These are phyloP conservation scores for Dryobota labecula DNA, from an alignment of 2,888 invertebrate species.

Conservation along the genomic window DNA sequence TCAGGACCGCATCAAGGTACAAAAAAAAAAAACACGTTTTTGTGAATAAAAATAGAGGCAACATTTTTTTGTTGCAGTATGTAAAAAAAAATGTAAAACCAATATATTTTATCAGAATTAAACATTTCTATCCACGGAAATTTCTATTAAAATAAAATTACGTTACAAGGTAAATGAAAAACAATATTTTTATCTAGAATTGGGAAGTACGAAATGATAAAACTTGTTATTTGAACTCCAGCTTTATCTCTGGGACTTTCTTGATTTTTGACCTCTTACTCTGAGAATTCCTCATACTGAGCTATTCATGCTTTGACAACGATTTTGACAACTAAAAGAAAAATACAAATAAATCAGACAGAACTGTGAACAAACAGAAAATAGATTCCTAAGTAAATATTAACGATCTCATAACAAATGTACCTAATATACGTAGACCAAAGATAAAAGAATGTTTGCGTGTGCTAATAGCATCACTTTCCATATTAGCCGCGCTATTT, in stretches of 20 bases:
- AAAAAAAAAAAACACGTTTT: not conserved
- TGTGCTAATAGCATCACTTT: slow-evolving; percentile 33
- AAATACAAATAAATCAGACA: not conserved
- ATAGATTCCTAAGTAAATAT: slow-evolving; percentile 12
- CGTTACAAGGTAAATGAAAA: not conserved
- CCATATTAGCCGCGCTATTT: slow-evolving; percentile 38
- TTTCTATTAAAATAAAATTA: not conserved
- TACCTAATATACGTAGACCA: not conserved
- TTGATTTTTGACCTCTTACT: not conserved
- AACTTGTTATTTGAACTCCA: slow-evolving; percentile 6
- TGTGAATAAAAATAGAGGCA: no score
- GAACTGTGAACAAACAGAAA: not conserved
- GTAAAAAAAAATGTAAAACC: not conserved
- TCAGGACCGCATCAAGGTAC: not conserved
- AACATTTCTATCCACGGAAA: not conserved
- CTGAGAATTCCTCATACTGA: not conserved
- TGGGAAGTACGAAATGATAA: slow-evolving; percentile 1
- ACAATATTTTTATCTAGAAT: not conserved
- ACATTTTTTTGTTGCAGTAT: no score
- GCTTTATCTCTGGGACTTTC: not conserved
- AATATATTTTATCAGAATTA: not conserved
- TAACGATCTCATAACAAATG: slow-evolving; percentile 13
- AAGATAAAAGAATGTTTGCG: slow-evolving; percentile 36
- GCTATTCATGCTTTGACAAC: not conserved
- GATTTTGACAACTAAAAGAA: not conserved